phyloP scores from a whole-genome alignment of 2,888 invertebrate species.

The Hyposoter dolosus region DNA sequence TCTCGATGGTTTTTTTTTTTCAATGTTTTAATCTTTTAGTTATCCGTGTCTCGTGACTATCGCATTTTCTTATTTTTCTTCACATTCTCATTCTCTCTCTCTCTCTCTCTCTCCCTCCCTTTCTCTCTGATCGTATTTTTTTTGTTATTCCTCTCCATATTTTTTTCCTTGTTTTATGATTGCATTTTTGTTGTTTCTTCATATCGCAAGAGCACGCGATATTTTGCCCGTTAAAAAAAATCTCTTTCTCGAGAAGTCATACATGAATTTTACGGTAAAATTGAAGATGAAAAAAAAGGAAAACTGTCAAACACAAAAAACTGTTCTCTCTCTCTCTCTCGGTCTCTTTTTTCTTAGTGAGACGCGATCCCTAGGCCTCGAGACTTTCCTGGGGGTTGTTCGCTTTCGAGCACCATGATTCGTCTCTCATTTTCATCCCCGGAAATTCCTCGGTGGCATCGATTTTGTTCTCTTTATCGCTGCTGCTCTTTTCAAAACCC shows the following conservation, averaged over 20 bases:
- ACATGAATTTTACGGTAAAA: constrained; percentile 29
- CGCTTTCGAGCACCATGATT: not conserved
- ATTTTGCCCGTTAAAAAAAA: constrained; percentile 24
- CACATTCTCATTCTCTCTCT: constrained; percentile 20
- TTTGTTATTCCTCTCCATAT: not conserved
- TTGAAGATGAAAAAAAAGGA: constrained; percentile 23
- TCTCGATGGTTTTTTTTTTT: constrained; percentile 36
- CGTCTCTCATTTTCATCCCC: not conserved
- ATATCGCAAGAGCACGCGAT: constrained; percentile 12
- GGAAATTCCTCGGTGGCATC: constrained; percentile 59
- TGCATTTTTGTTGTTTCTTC: not conserved
- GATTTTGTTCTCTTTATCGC: constrained; percentile 45
- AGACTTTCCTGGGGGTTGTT: not conserved
- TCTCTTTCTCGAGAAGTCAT: constrained; percentile 45
- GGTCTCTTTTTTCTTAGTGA: not conserved
- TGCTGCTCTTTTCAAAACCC: constrained; percentile 50
- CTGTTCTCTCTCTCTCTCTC: not conserved
- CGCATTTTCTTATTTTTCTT: constrained; percentile 40
- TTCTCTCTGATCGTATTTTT: constrained; percentile 28
- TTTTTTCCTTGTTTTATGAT: constrained; percentile 15
- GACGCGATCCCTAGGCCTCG: constrained; percentile 1
- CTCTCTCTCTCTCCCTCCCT: constrained; percentile 24
- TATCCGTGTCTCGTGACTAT: constrained; percentile 57
- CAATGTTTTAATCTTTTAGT: constrained; percentile 32
- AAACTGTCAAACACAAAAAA: constrained; percentile 10